phyloP scores from a whole-genome alignment of 1,140 invertebrate genomes.

The Diprion similis region DNA sequence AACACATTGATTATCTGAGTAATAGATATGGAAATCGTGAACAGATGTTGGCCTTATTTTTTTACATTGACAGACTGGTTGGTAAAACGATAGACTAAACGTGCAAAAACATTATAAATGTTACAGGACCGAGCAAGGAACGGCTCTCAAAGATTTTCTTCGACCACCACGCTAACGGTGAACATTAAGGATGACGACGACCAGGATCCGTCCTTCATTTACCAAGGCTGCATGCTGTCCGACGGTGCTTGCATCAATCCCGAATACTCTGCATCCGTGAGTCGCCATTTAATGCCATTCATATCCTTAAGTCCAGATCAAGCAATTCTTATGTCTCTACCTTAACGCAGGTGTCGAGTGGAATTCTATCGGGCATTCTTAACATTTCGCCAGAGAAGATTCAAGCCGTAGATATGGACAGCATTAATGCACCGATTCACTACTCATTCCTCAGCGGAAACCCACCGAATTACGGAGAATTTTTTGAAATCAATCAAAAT shows the following conservation, averaged over 20 bases:
- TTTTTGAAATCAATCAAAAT: constrained; percentile 83
- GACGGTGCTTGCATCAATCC: constrained; percentile 85
- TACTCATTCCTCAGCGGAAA: constrained; percentile 84
- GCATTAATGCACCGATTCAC: constrained; percentile 78
- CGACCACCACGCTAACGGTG: constrained; percentile 84
- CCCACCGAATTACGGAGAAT: constrained; percentile 77
- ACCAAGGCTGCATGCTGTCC: constrained; percentile 78
- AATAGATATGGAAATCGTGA: too few relatives aligned
- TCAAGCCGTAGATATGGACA: constrained; percentile 87
- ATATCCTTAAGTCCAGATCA: neutral
- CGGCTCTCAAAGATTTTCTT: constrained; percentile 74
- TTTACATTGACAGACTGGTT: too few relatives aligned
- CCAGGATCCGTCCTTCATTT: constrained; percentile 86
- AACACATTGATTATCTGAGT: too few relatives aligned
- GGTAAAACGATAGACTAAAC: neutral
- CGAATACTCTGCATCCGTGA: constrained; percentile 76
- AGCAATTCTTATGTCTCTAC: neutral
- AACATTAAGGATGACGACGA: constrained; percentile 89
- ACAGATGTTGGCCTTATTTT: too few relatives aligned
- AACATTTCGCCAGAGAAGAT: constrained; percentile 87
- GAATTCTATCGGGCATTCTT: constrained; percentile 80
- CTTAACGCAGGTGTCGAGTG: constrained; percentile 73
- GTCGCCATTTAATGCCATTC: constrained; percentile 31
- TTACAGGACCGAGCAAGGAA: constrained; percentile 83
- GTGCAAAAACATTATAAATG: constrained; percentile 30